A percentile compares a stretch with the other conserved stretches of the same genome.
phyloP scores from a whole-genome alignment of 2,113 vertebrate genomes.

The Castor canadensis region DNA sequence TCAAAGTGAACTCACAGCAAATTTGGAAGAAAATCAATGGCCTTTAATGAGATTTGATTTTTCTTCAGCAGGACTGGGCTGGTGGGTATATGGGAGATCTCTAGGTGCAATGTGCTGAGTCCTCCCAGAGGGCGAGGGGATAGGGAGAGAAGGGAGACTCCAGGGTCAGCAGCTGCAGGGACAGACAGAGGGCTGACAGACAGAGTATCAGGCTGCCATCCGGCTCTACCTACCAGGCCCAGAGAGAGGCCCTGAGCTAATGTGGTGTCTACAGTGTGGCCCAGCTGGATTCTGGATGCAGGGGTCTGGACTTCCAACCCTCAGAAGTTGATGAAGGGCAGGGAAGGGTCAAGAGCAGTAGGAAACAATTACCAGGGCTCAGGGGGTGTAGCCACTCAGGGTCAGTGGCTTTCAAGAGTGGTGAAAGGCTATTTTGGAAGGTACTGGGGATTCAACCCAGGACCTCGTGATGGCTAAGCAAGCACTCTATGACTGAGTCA shows the following conservation, averaged over 20 bases:
- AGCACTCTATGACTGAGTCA: too few species aligned
- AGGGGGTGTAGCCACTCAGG: not conserved
- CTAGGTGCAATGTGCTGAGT: not conserved
- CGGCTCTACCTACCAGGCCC: not conserved
- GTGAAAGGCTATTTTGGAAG: not conserved
- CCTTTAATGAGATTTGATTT: slow-evolving; percentile 81
- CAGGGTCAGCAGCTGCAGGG: slow-evolving; percentile 83
- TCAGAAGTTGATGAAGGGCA: not conserved
- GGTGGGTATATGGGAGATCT: slow-evolving; percentile 63
- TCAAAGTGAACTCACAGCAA: slow-evolving; percentile 76
- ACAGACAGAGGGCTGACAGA: not conserved
- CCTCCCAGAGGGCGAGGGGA: slow-evolving; percentile 65
- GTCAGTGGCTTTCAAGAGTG: not conserved
- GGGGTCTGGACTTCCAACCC: not conserved
- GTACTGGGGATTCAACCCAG: too few species aligned
- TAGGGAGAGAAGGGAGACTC: slow-evolving; percentile 83
- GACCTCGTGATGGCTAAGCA: too few species aligned
- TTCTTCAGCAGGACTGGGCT: slow-evolving; percentile 59
- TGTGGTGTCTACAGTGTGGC: not conserved
- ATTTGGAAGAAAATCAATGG: slow-evolving; percentile 82
- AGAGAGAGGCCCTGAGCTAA: not conserved
- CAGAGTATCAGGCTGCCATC: not conserved
- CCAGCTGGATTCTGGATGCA: not conserved
- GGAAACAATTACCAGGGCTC: not conserved
- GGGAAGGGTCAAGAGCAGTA: not conserved